phyloP scores from a whole-genome alignment of 2,113 vertebrate species.

The Stegastes partitus region DNA sequence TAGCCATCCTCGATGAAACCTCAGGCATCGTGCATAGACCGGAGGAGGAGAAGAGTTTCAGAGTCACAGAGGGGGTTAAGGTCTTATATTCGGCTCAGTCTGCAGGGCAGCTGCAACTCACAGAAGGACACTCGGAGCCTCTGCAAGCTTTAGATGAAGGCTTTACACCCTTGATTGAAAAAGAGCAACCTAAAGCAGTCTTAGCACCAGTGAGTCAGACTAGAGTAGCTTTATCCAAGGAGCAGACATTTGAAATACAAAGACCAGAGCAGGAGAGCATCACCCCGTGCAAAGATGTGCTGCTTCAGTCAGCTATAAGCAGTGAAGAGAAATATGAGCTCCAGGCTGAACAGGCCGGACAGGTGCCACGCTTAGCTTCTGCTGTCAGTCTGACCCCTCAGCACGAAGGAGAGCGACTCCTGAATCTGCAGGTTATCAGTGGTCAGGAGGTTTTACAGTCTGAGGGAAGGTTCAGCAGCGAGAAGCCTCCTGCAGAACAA shows the following conservation, averaged over 20 bases:
- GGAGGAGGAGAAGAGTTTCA: slow-evolving; percentile 71
- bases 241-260: slow-evolving; percentile 54
- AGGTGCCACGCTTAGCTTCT: slow-evolving; percentile 59
- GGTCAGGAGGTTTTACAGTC: slow-evolving; percentile 77
- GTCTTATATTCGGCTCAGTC: slow-evolving; percentile 77
- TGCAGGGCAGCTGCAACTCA: slow-evolving; percentile 61
- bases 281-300: slow-evolving; percentile 62
- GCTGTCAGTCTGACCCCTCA: slow-evolving; percentile 59
- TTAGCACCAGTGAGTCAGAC: slow-evolving; percentile 70
- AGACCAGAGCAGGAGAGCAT: slow-evolving; percentile 57
- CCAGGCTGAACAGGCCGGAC: slow-evolving; percentile 66
- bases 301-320: slow-evolving; percentile 71
- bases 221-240: slow-evolving; percentile 66
- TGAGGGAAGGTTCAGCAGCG: slow-evolving; percentile 75
- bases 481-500: slow-evolving; percentile 60
- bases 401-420: slow-evolving; percentile 63
- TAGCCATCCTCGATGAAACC: slow-evolving; percentile 70
- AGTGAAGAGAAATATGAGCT: slow-evolving; percentile 81
- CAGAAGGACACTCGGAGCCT: slow-evolving; percentile 66
- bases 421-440: slow-evolving; percentile 80
- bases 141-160: slow-evolving; percentile 49
- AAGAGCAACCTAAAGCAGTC: slow-evolving; percentile 50
- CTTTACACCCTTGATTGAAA: slow-evolving; percentile 27
- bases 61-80: slow-evolving; percentile 75
- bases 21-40: slow-evolving; percentile 31